These are phyloP conservation scores for Drosophila gaucha DNA, from an alignment of 2,888 invertebrate species.

Conservation along the genomic window DNA sequence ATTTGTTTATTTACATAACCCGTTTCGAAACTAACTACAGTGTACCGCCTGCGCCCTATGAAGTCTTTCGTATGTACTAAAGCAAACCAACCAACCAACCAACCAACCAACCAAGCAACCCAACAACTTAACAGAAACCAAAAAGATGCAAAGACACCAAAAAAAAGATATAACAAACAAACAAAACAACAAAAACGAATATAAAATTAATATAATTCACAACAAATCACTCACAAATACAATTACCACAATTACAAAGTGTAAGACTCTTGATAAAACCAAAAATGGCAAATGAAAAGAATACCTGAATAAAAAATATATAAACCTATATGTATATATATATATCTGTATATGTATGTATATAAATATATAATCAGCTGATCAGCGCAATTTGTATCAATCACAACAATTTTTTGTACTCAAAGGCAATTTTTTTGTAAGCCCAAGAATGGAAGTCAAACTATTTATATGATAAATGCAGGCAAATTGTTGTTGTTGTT, in stretches of 20 bases:
- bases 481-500: slow-evolving; percentile 51
- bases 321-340: slow-evolving; percentile 14
- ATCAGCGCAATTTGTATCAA: slow-evolving; percentile 43
- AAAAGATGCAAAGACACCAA: slow-evolving; percentile 43
- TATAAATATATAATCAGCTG: slow-evolving; percentile 22
- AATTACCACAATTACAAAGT: slow-evolving; percentile 42
- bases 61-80: slow-evolving; percentile 85
- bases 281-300: slow-evolving; percentile 43
- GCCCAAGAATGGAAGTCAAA: slow-evolving; percentile 25
- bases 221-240: slow-evolving; percentile 59
- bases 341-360: not conserved
- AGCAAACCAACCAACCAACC: slow-evolving; percentile 37
- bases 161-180: too few relatives aligned
- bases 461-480: slow-evolving; percentile 7
- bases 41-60: slow-evolving; percentile 85
- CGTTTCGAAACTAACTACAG: slow-evolving; percentile 78
- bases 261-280: slow-evolving; percentile 50
- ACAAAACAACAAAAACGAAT: slow-evolving; percentile 35
- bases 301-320: slow-evolving; percentile 60
- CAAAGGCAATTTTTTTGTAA: slow-evolving; percentile 55
- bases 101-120: slow-evolving; percentile 51
- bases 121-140: slow-evolving; percentile 5
- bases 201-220: slow-evolving; percentile 36
- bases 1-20: slow-evolving; percentile 80
- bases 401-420: slow-evolving; percentile 63